phyloP scores from a whole-genome alignment of 2,888 invertebrate genomes.

The Synergus gifuensis region DNA sequence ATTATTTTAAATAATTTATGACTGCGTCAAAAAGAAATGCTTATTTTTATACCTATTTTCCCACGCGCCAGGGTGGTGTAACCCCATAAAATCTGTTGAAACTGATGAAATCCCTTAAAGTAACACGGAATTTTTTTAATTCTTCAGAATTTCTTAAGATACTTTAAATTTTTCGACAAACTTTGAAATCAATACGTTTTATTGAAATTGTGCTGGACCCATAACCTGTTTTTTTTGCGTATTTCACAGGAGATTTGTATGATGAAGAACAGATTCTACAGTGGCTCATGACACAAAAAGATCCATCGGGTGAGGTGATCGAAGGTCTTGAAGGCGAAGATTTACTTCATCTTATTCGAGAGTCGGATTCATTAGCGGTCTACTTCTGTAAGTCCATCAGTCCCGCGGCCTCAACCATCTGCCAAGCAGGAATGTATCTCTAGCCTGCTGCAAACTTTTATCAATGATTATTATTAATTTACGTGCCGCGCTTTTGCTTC shows the following conservation, averaged over 20 bases:
- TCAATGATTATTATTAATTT: conserved; percentile 46
- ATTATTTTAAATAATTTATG: no score
- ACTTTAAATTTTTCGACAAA: no score
- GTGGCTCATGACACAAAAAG: conserved; percentile 94
- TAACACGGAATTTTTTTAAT: conserved; percentile 10
- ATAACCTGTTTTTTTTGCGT: background rate
- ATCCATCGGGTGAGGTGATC: conserved; percentile 94
- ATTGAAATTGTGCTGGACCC: background rate
- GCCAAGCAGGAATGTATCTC: conserved; percentile 70
- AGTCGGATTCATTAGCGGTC: conserved; percentile 90
- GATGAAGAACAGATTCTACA: conserved; percentile 93
- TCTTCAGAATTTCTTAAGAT: conserved; percentile 22
- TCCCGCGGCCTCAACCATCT: conserved; percentile 61
- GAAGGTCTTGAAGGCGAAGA: conserved; percentile 92
- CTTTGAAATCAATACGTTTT: background rate
- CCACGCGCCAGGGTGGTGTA: no score
- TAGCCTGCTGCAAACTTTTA: conserved; percentile 62
- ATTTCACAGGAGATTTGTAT: conserved; percentile 86
- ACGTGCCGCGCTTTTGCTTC: conserved; percentile 48
- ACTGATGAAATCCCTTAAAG: no score
- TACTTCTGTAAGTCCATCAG: conserved; percentile 91
- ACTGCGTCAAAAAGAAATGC: no score
- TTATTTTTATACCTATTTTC: no score
- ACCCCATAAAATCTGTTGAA: no score
- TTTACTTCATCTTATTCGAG: conserved; percentile 86